Evolutionary conservation across 2,113 vertebrate species (phyloP).

Genomic region (Chionis minor): DNA sequence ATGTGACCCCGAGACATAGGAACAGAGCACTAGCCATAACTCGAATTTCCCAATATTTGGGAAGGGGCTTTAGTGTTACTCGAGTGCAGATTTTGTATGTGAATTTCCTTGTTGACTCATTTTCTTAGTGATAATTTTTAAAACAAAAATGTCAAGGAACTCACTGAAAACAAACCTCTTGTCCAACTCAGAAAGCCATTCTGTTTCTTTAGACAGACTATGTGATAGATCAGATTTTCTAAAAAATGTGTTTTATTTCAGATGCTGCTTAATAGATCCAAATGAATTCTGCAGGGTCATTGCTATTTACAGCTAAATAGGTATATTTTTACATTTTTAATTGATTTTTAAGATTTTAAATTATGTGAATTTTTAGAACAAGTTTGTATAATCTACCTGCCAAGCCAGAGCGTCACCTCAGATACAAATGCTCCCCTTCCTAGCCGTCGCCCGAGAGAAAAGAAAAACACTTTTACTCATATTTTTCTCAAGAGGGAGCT

Average conservation of each 20-base stretch:
- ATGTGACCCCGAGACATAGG: neutral
- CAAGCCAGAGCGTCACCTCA: neutral
- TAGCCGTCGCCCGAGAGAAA: neutral
- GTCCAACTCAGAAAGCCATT: conserved; percentile 5
- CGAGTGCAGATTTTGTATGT: conserved; percentile 47
- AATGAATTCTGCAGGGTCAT: neutral
- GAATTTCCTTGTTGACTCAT: conserved; percentile 58
- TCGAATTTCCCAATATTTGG: conserved; percentile 57
- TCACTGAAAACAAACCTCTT: neutral
- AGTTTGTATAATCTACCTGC: conserved; percentile 10
- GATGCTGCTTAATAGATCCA: neutral
- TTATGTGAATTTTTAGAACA: conserved; percentile 16
- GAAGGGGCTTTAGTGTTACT: conserved; percentile 31
- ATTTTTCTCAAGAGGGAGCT: neutral
- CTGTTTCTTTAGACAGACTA: neutral
- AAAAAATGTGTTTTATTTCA: conserved; percentile 4
- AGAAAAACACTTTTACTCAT: neutral
- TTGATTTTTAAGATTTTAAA: conserved; percentile 41
- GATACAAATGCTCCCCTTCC: neutral
- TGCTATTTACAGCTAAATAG: neutral
- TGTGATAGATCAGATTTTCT: neutral
- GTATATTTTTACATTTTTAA: conserved; percentile 44
- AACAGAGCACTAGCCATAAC: neutral
- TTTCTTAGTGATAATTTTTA: conserved; percentile 35
- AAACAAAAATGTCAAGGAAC: neutral